Conservation (phyloP, 2,113 vertebrate genomes). For the Macaca nemestrina region DNA sequence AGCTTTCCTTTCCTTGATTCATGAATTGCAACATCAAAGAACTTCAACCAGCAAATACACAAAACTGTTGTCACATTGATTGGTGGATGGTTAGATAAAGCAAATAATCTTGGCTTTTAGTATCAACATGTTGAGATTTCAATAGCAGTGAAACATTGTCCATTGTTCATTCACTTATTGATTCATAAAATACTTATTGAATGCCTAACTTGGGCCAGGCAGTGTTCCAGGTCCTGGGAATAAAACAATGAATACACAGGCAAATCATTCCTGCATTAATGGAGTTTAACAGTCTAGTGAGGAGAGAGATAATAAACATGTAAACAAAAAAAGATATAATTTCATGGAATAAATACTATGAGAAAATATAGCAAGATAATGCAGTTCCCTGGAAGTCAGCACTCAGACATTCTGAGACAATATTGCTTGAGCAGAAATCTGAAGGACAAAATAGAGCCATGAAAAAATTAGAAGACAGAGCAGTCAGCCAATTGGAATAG, state of each 20-base stretch:
- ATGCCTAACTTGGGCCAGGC: neutral
- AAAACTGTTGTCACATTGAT: neutral
- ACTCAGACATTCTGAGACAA: neutral
- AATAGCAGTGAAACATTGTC: neutral
- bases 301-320: neutral
- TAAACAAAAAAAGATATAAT: neutral
- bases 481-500: neutral
- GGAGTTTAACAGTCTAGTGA: neutral
- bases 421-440: neutral
- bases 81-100: neutral
- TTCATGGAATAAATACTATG: constrained; percentile 7
- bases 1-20: neutral
- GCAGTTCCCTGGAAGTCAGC: neutral
- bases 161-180: neutral
- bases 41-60: neutral
- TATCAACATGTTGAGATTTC: neutral
- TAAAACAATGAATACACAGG: neutral
- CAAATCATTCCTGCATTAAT: neutral
- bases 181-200: neutral
- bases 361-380: neutral
- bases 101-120: constrained; percentile 20
- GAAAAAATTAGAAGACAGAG: neutral
- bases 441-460: neutral
- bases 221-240: neutral
- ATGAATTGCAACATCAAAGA: neutral